Percentiles rank a stretch among this genome's conserved stretches.
Conservation (phyloP, 1,140 invertebrate genomes). For the Forficula auricularia region DNA sequence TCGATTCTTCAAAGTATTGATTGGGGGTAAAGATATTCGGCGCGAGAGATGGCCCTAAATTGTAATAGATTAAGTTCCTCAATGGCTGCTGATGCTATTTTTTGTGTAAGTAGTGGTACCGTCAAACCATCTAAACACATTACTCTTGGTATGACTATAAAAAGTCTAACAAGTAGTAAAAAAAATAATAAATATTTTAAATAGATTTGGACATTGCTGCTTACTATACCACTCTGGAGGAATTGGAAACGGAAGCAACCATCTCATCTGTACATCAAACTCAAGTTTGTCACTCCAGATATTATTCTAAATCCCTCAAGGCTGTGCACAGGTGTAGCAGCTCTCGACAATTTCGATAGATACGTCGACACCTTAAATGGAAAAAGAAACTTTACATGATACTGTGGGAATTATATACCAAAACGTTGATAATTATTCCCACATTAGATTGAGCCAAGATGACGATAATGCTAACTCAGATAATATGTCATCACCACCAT, state of each 20-base stretch:
- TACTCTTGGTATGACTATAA: neutral
- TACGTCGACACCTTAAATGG: slow-evolving; percentile 26
- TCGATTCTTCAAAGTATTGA: too few species aligned
- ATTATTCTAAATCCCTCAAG: slow-evolving; percentile 12
- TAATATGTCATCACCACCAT: neutral
- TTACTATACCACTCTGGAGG: neutral
- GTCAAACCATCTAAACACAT: neutral
- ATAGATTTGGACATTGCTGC: neutral
- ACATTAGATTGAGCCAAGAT: neutral
- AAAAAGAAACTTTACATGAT: slow-evolving; percentile 27
- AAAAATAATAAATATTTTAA: slow-evolving; percentile 1
- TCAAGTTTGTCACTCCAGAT: slow-evolving; percentile 17
- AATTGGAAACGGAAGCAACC: slow-evolving; percentile 16
- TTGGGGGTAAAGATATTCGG: too few species aligned
- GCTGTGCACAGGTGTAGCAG: slow-evolving; percentile 22
- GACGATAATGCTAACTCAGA: slow-evolving; percentile 1
- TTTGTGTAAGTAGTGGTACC: too few species aligned
- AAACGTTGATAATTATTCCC: slow-evolving; percentile 10
- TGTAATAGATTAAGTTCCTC: too few species aligned
- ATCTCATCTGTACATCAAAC: slow-evolving; percentile 9
- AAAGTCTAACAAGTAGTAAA: slow-evolving; percentile 2
- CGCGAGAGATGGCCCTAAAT: too few species aligned
- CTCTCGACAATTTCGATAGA: slow-evolving; percentile 27
- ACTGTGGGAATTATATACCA: slow-evolving; percentile 30
- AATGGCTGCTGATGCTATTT: too few species aligned